Conservation (phyloP, 2,797 vertebrate species). For the Clarias platycephalus region DNA sequence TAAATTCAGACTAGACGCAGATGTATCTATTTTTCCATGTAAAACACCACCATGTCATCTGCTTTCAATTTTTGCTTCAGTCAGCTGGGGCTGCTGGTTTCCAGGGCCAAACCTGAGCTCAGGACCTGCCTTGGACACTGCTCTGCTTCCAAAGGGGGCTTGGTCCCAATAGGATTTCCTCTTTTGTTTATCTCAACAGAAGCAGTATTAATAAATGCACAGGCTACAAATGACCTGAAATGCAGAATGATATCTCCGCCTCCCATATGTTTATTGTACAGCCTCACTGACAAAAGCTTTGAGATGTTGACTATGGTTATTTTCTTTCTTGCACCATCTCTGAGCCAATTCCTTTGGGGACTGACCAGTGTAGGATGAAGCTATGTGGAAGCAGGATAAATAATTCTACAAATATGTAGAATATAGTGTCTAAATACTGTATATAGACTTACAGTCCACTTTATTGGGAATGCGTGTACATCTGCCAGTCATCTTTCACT, state of each 20-base stretch:
- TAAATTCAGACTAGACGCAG: slow-evolving; percentile 34
- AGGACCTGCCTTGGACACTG: slow-evolving; percentile 39
- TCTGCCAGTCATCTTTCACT: not conserved
- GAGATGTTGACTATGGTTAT: slow-evolving; percentile 1
- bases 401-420: no score
- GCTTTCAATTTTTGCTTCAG: slow-evolving; percentile 42
- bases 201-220: slow-evolving; percentile 46
- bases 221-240: slow-evolving; percentile 21
- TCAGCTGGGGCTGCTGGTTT: slow-evolving; percentile 48
- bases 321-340: slow-evolving; percentile 7
- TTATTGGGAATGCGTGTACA: not conserved
- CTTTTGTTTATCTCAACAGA: slow-evolving; percentile 37
- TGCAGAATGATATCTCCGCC: slow-evolving; percentile 11
- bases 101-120: slow-evolving; percentile 48
- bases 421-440: no score
- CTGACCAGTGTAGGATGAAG: not conserved
- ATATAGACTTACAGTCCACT: not conserved
- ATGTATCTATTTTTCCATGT: slow-evolving; percentile 49
- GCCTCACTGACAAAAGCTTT: not conserved
- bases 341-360: not conserved
- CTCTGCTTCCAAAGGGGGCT: slow-evolving; percentile 46
- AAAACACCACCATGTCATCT: slow-evolving; percentile 48
- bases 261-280: slow-evolving; percentile 19
- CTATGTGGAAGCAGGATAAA: not conserved
- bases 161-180: slow-evolving; percentile 48